Evolutionary conservation across 1,140 invertebrate genomes (phyloP).

Genomic region (Dreissena polymorpha): DNA sequence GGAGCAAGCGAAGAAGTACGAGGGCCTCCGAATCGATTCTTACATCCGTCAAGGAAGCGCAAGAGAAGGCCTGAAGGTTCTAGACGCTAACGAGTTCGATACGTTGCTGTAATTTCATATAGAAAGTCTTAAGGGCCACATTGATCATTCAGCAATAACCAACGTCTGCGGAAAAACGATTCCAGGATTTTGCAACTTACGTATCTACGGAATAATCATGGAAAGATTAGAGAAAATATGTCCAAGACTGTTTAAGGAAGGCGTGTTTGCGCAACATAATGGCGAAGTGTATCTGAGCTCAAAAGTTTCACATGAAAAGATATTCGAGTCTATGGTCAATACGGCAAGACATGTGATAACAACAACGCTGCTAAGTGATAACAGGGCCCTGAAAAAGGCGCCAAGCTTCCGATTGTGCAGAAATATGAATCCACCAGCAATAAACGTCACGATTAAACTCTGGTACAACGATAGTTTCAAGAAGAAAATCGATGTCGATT

Average conservation of each 20-base stretch:
- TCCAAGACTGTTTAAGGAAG: not conserved
- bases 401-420: not conserved
- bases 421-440: conserved; percentile 31
- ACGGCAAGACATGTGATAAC: not conserved
- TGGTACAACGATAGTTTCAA: not conserved
- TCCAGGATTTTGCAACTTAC: conserved; percentile 8
- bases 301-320: conserved; percentile 12
- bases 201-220: not conserved
- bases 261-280: conserved; percentile 10
- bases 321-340: conserved; percentile 30
- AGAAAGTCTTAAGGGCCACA: not conserved
- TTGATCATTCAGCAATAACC: not conserved
- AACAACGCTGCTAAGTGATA: not conserved
- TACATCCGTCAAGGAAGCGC: conserved; percentile 44
- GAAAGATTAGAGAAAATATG: not conserved
- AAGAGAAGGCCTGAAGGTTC: conserved; percentile 37
- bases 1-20: conserved; percentile 3
- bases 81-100: conserved; percentile 24
- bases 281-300: conserved; percentile 2
- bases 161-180: not conserved
- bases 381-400: not conserved
- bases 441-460: conserved; percentile 16
- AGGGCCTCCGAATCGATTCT: conserved; percentile 25
- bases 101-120: conserved; percentile 19
- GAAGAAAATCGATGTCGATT: conserved; percentile 29